A percentile compares a stretch with the other conserved stretches of the same genome.
Conservation (phyloP, 2,113 vertebrate species). For the Parotia lawesii region DNA sequence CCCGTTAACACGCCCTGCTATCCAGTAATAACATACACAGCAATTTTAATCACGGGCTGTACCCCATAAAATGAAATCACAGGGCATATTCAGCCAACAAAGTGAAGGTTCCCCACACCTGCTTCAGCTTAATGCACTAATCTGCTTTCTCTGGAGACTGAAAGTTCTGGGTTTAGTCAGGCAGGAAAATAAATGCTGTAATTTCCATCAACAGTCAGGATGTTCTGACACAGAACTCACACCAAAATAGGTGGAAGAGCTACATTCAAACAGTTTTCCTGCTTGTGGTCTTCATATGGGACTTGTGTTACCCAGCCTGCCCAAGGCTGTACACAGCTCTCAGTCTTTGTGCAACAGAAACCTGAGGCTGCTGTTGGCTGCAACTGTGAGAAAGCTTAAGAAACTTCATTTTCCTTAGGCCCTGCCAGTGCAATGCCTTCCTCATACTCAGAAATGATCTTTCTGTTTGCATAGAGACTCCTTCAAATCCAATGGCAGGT, state of each 20-base stretch:
- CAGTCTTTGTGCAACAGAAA: not conserved
- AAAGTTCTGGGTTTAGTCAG: conserved; percentile 26
- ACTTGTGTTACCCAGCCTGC: not conserved
- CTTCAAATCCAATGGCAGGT: not conserved
- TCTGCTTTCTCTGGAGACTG: conserved; percentile 16
- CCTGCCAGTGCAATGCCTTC: not conserved
- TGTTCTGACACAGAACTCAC: not conserved
- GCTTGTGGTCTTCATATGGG: not conserved
- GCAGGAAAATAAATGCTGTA: conserved; percentile 32
- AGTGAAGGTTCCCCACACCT: not conserved
- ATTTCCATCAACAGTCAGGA: conserved; percentile 28
- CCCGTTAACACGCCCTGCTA: fast-evolving
- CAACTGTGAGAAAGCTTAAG: not conserved
- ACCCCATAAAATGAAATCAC: conserved; percentile 15
- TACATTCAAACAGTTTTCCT: not conserved
- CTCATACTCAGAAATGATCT: not conserved
- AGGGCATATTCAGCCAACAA: not conserved
- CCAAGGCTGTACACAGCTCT: not conserved
- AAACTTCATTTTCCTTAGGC: not conserved
- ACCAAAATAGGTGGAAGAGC: not conserved
- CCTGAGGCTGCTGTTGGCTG: not conserved
- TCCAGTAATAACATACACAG: conserved; percentile 10
- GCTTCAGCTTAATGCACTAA: not conserved
- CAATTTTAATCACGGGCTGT: not conserved
- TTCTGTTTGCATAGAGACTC: not conserved